Evolutionary conservation across 2,888 invertebrate species (phyloP), one percentile per base, ranked within the genome.

Genomic region (Pycnomerus fuliginosus): DNA sequence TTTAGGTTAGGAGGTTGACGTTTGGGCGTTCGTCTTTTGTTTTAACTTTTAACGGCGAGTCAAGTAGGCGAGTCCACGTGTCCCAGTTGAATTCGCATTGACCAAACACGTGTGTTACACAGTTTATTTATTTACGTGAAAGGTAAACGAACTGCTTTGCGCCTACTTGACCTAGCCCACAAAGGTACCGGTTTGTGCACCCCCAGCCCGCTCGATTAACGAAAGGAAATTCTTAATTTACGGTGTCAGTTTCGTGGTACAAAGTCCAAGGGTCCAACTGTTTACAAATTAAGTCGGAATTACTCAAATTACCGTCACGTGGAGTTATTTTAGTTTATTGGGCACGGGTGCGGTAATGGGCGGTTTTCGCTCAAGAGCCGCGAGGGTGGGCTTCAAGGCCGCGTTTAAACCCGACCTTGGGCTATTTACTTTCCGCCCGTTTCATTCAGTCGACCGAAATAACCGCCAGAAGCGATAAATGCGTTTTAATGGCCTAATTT

Each of bases 211-310:
- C 43, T 47, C 7, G 12, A 2, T 15, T 7, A 20, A n/a, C 29
- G 25, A 50, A 45, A 56, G 58, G 58, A 58, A 58, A 58, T 51
- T 56, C 56, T 53, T 47, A 56, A 58, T 58, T 58, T 54, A 53
- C 35, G 32, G 39, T 34, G 31, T 44, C 44, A 49, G 48, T 52
- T 52, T 42, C 38, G 30, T 28, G 16, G 55, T 43, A 25, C 58
- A 58, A 58, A 58, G 58, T 58, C 52, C 58, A 56, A 56, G 53
- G 52, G 52, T 55, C 49, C 49, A 13, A 34, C 30, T 31, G 20
- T 39, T 32, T 31, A 31, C 39, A 37, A 41, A 43, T 39, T 35
- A 44, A 10, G 29, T 23, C 44, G 48, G 48, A 49, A 52, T 54
- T 54, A 45, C 35, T 31, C 43, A 37, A 43, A 43, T 43, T 43